These are phyloP conservation scores for Psittacara wagleri DNA, from an alignment of 2,113 vertebrate genomes.

Conservation along the genomic window DNA sequence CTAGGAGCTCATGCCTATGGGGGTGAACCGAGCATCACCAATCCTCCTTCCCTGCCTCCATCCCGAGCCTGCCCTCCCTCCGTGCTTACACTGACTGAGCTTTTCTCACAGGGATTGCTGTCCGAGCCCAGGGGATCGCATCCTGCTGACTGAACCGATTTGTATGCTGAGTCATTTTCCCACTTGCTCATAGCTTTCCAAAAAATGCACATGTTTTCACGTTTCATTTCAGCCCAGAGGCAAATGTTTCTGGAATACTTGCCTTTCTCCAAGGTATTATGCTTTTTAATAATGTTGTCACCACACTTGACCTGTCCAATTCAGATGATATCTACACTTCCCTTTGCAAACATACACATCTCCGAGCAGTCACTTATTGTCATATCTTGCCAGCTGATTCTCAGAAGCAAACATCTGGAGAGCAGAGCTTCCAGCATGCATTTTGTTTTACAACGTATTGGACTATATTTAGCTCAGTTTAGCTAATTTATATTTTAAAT, in stretches of 20 bases:
- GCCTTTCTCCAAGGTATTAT: conserved; percentile 57
- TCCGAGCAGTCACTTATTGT: conserved; percentile 49
- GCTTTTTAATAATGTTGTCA: conserved; percentile 64
- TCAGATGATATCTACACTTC: conserved; percentile 66
- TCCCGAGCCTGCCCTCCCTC: not conserved
- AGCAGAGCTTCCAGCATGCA: not conserved
- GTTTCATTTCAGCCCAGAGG: conserved; percentile 65
- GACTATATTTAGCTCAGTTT: not conserved
- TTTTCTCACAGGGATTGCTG: not conserved
- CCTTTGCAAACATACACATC: conserved; percentile 35
- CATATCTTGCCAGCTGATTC: conserved; percentile 30
- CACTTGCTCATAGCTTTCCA: not conserved
- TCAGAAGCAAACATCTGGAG: conserved; percentile 40
- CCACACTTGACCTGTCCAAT: conserved; percentile 68
- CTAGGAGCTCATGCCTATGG: not conserved
- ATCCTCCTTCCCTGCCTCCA: not conserved
- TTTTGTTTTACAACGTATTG: not conserved
- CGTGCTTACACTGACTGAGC: rapidly evolving
- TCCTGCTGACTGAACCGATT: not conserved
- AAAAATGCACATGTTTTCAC: conserved; percentile 45
- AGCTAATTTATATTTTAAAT: conserved; percentile 17
- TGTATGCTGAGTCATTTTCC: conserved; percentile 57
- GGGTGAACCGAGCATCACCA: not conserved
- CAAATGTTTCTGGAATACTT: conserved; percentile 52
- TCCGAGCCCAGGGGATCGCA: not conserved